Conservation (phyloP, 2,113 vertebrate genomes). For the Sinocyclocheilus anshuiensis region DNA sequence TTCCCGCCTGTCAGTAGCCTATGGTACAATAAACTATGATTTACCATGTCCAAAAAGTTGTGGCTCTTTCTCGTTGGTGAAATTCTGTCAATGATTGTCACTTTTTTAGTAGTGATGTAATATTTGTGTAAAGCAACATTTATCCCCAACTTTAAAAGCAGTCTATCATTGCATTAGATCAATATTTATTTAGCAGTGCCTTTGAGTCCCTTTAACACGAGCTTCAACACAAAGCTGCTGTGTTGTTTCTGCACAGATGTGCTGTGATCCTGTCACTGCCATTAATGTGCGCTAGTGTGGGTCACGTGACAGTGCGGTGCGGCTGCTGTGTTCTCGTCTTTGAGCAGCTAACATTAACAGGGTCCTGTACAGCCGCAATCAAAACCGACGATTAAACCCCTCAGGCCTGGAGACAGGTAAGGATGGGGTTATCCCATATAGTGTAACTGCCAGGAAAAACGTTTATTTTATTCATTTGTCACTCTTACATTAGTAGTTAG, state of each 20-base stretch:
- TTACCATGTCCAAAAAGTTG: background rate
- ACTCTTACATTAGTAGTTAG: background rate
- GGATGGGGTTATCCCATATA: background rate
- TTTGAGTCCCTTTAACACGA: background rate
- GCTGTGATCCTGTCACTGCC: background rate
- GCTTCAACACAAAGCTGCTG: background rate
- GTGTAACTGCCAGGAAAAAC: background rate
- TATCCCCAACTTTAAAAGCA: background rate
- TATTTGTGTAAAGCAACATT: background rate
- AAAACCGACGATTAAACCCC: background rate
- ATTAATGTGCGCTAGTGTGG: background rate
- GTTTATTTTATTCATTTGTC: background rate
- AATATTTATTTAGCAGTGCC: too few relatives aligned
- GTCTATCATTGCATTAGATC: background rate
- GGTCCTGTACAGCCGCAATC: background rate
- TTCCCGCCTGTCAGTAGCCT: background rate
- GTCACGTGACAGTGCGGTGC: conserved; percentile 32
- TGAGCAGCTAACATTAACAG: background rate
- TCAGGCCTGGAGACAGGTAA: conserved; percentile 21
- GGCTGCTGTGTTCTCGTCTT: background rate
- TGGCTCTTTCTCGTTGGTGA: too few relatives aligned
- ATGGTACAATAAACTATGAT: background rate
- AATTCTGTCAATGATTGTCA: too few relatives aligned
- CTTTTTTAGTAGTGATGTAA: background rate
- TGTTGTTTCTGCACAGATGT: background rate